A percentile compares a stretch with the other conserved stretches of the same genome.
phyloP scores from a whole-genome alignment of 2,888 invertebrate genomes.

The Amphiduros pacificus region DNA sequence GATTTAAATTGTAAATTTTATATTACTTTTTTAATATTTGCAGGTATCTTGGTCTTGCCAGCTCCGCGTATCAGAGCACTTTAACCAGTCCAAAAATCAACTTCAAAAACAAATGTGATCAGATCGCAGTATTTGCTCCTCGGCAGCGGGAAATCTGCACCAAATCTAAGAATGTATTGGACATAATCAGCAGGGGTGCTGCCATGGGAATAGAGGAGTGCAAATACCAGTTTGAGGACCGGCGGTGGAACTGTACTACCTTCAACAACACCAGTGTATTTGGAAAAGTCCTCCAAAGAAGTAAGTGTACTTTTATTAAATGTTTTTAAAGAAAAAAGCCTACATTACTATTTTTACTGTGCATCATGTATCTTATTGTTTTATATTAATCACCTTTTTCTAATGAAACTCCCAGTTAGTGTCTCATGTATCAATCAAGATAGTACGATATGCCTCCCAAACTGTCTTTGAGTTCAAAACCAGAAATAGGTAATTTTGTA shows the following conservation, averaged over 20 bases:
- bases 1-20: too few species aligned
- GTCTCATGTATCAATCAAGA: too few species aligned
- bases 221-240: constrained; percentile 83
- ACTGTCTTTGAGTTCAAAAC: too few species aligned
- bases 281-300: constrained; percentile 79
- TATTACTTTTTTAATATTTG: constrained; percentile 10
- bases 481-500: too few species aligned
- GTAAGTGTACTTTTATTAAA: constrained; percentile 75
- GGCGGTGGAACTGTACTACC: constrained; percentile 88
- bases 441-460: too few species aligned
- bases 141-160: constrained; percentile 73
- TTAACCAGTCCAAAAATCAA: constrained; percentile 46
- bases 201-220: constrained; percentile 84
- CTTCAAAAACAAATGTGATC: constrained; percentile 64
- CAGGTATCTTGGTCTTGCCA: constrained; percentile 64
- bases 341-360: too few species aligned
- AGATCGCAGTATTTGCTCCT: constrained; percentile 72
- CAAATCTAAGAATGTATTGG: constrained; percentile 73
- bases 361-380: too few species aligned
- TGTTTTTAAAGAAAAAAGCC: too few species aligned
- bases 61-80: constrained; percentile 53
- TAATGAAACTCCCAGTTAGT: too few species aligned
- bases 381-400: too few species aligned
- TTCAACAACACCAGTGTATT: constrained; percentile 79
- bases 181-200: constrained; percentile 70